These are phyloP conservation scores for Triplophysa siluroides DNA, from an alignment of 2,113 vertebrate species.

Conservation along the genomic window DNA sequence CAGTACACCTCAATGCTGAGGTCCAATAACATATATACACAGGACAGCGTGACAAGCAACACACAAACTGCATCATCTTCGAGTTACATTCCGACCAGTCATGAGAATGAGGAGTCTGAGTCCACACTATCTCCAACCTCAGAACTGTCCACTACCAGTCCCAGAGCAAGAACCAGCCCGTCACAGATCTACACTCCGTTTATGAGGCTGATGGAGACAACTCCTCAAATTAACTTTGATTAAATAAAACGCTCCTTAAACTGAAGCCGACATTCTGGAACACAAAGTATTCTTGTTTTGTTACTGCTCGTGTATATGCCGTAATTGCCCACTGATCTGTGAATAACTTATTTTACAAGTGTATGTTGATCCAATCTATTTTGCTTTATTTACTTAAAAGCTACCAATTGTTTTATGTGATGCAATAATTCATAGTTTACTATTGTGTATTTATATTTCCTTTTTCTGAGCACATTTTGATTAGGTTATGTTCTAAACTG, in stretches of 20 bases:
- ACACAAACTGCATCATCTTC: slow-evolving; percentile 34
- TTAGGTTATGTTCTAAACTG: slow-evolving; percentile 54
- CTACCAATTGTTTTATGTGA: slow-evolving; percentile 36
- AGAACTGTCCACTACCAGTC: slow-evolving; percentile 44
- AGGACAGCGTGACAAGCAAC: slow-evolving; percentile 29
- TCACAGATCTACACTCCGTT: slow-evolving; percentile 80
- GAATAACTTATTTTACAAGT: slow-evolving; percentile 56
- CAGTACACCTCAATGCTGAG: slow-evolving; percentile 71
- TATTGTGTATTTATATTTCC: slow-evolving; percentile 49
- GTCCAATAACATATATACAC: slow-evolving; percentile 32
- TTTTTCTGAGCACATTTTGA: slow-evolving; percentile 60
- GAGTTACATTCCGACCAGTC: slow-evolving; percentile 27
- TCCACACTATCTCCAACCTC: slow-evolving; percentile 22
- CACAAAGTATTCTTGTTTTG: slow-evolving; percentile 42
- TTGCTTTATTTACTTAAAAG: slow-evolving; percentile 62
- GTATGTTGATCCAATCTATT: slow-evolving; percentile 47
- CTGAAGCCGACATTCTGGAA: slow-evolving; percentile 11
- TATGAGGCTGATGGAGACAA: slow-evolving; percentile 85
- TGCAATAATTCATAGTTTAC: slow-evolving; percentile 29
- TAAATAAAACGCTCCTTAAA: background rate
- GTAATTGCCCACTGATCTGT: slow-evolving; percentile 59
- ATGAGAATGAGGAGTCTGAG: slow-evolving; percentile 51
- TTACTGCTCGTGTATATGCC: slow-evolving; percentile 52
- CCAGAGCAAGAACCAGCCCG: slow-evolving; percentile 47
- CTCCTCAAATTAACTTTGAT: slow-evolving; percentile 68